Evolutionary conservation across 2,888 invertebrate genomes (phyloP).

Genomic region (Nezara viridula): DNA sequence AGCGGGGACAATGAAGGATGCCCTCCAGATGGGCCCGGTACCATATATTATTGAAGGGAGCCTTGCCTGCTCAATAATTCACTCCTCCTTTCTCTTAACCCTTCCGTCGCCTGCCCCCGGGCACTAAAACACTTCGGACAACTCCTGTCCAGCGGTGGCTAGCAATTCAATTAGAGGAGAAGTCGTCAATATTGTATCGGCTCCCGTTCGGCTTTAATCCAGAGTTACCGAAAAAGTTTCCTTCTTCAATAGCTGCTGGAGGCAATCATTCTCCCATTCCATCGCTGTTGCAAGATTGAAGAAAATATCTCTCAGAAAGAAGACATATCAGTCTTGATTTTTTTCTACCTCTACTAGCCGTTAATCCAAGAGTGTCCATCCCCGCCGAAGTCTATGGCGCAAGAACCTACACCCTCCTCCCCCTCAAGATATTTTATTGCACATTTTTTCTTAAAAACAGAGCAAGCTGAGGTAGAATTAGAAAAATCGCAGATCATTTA

Average conservation of each 20-base stretch:
- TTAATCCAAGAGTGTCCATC: no score
- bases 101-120: conserved; percentile 20
- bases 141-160: conserved; percentile 27
- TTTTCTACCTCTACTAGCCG: no score
- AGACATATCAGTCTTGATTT: no score
- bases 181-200: conserved; percentile 14
- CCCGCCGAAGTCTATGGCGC: no score
- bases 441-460: no score
- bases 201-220: not conserved
- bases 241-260: not conserved
- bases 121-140: conserved; percentile 48
- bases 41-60: conserved; percentile 27
- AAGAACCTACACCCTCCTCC: no score
- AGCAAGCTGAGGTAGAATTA: no score
- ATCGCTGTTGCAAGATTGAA: not conserved
- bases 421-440: no score
- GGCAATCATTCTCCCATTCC: not conserved
- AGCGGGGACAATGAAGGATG: conserved; percentile 34
- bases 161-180: conserved; percentile 24
- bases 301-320: not conserved
- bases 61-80: not conserved
- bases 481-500: no score
- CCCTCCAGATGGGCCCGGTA: not conserved
- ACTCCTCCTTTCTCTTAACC: conserved; percentile 45
- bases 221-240: not conserved